A percentile compares a stretch with the other conserved stretches of the same genome.
These are phyloP conservation scores for Ammodytes dubius DNA, from an alignment of 2,113 vertebrate genomes.

Conservation along the genomic window DNA sequence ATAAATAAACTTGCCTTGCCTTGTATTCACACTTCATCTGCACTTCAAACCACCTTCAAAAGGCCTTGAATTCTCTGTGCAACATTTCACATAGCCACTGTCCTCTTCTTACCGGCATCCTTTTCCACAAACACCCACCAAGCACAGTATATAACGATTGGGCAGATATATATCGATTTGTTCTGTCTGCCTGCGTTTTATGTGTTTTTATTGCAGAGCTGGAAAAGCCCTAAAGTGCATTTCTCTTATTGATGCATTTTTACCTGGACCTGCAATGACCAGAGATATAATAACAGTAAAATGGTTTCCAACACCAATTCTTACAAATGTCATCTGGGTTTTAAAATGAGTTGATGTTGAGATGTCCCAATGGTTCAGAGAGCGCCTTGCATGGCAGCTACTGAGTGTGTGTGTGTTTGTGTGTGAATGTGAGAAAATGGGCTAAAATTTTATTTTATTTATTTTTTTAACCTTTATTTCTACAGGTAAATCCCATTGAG, in stretches of 20 bases:
- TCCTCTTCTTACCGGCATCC: background rate
- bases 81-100: background rate
- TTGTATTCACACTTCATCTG: background rate
- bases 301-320: background rate
- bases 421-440: no score
- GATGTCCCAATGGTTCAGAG: no score
- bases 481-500: no score
- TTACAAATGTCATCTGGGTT: background rate
- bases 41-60: background rate
- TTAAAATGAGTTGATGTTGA: background rate
- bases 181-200: background rate
- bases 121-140: background rate
- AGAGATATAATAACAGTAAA: slow-evolving; percentile 7
- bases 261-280: background rate
- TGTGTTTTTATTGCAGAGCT: background rate
- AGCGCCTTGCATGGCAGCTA: no score
- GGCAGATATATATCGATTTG: slow-evolving; percentile 14
- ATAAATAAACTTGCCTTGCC: no score
- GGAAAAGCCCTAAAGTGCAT: background rate
- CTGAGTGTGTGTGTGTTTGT: no score
- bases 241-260: slow-evolving; percentile 3
- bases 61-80: background rate
- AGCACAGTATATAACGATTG: background rate
- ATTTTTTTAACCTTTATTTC: no score
- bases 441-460: no score